phyloP scores from a whole-genome alignment of 92 coral and sea anemone genomes.

The Paramuricea clavata region DNA sequence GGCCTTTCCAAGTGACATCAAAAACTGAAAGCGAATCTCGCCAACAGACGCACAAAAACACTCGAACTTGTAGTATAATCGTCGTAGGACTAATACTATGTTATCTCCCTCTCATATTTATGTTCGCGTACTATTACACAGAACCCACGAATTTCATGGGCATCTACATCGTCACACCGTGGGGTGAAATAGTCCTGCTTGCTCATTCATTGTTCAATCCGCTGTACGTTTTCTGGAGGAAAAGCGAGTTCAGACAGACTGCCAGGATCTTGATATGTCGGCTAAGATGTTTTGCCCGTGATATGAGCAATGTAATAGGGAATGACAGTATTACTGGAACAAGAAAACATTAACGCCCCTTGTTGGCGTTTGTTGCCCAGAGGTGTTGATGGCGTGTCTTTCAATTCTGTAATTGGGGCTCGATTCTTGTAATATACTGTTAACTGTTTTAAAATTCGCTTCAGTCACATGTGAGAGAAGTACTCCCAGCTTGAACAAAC shows the following conservation, averaged over 20 bases:
- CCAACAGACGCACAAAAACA: neutral
- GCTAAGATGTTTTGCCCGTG: neutral
- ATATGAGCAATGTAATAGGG: neutral
- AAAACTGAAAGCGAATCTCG: neutral
- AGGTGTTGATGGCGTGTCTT: too few relatives aligned
- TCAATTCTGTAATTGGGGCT: too few relatives aligned
- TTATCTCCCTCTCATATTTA: neutral
- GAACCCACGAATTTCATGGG: neutral
- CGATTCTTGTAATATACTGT: too few relatives aligned
- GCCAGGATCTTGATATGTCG: neutral
- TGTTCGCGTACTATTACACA: neutral
- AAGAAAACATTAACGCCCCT: too few relatives aligned
- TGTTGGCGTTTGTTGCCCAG: too few relatives aligned
- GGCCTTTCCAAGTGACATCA: neutral
- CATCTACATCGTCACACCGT: neutral
- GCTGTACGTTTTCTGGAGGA: conserved; percentile 9
- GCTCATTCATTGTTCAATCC: neutral
- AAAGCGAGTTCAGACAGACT: conserved; percentile 11
- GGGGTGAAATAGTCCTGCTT: neutral
- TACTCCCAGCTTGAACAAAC: too few relatives aligned
- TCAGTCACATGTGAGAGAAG: too few relatives aligned
- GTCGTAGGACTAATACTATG: neutral
- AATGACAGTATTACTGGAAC: neutral
- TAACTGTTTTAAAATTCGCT: too few relatives aligned
- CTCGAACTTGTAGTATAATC: conserved; percentile 6